Conservation (phyloP, 2,113 vertebrate genomes). For the Corythaeola cristata region DNA sequence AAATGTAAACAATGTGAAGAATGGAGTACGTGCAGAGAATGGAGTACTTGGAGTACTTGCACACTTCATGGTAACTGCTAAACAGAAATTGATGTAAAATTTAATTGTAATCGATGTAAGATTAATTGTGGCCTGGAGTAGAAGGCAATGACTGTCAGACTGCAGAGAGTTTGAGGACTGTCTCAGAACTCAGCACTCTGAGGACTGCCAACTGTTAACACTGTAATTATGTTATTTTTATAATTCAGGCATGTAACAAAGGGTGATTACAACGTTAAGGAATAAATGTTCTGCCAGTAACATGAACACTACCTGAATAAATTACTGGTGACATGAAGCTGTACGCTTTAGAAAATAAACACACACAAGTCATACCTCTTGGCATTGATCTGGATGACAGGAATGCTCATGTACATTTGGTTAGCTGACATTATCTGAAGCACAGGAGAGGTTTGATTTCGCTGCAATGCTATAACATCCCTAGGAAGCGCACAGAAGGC, state of each 20-base stretch:
- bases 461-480: neutral
- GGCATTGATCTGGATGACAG: neutral
- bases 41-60: neutral
- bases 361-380: neutral
- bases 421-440: neutral
- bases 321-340: neutral
- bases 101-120: neutral
- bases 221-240: conserved; percentile 3
- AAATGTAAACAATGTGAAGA: neutral
- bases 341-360: neutral
- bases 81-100: neutral
- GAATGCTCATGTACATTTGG: neutral
- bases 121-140: neutral
- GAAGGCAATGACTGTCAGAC: neutral
- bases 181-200: neutral
- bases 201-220: neutral
- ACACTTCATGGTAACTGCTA: neutral
- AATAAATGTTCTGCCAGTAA: neutral
- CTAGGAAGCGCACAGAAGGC: neutral
- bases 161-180: neutral
- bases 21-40: neutral
- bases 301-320: neutral
- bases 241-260: neutral
- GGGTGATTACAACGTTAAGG: neutral
- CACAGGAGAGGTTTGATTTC: neutral